These are phyloP conservation scores for Flabesymbios commensalis DNA, from an alignment of 2,888 invertebrate species.

Conservation along the genomic window DNA sequence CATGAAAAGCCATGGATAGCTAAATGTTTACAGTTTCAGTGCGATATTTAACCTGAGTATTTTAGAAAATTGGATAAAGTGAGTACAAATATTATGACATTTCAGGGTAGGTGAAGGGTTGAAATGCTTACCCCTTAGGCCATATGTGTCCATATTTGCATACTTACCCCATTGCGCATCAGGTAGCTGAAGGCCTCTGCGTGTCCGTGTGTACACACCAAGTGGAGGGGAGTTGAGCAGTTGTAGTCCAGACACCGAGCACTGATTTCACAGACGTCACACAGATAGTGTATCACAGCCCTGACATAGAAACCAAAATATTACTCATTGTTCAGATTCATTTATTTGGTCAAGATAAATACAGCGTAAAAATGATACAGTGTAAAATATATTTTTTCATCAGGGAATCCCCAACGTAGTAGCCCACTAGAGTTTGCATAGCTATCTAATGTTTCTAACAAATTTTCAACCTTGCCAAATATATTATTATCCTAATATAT, in stretches of 20 bases:
- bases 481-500: too few relatives aligned
- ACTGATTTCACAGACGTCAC: constrained; percentile 37
- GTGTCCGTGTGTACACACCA: constrained; percentile 49
- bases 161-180: constrained; percentile 43
- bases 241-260: constrained; percentile 41
- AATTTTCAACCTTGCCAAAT: too few relatives aligned
- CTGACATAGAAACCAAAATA: constrained; percentile 27
- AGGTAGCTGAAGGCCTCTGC: constrained; percentile 50
- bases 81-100: background rate
- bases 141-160: background rate
- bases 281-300: constrained; percentile 44
- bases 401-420: too few relatives aligned
- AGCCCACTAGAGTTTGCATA: too few relatives aligned
- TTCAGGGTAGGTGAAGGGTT: background rate
- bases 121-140: background rate
- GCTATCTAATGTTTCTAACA: too few relatives aligned
- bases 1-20: too few relatives aligned
- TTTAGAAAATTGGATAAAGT: background rate
- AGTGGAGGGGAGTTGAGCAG: constrained; percentile 48
- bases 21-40: too few relatives aligned
- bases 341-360: too few relatives aligned
- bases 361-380: too few relatives aligned
- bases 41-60: background rate
- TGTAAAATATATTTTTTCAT: too few relatives aligned
- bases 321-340: too few relatives aligned